These are phyloP conservation scores for Drosophila jambulina DNA, from an alignment of 1,140 invertebrate species.

Conservation along the genomic window DNA sequence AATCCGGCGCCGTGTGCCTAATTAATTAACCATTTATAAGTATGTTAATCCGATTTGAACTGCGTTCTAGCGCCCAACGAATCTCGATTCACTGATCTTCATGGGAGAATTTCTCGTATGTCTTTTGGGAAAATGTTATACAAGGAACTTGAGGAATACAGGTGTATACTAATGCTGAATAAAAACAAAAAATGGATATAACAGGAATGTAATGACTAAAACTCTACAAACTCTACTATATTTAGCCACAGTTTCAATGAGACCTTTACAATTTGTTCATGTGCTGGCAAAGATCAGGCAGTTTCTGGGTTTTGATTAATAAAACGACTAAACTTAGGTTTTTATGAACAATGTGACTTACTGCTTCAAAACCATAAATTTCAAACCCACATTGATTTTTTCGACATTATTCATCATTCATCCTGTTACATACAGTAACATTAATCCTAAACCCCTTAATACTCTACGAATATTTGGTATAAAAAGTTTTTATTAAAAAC, in stretches of 20 bases:
- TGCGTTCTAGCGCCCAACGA: slow-evolving; percentile 37
- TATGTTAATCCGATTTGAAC: slow-evolving; percentile 70
- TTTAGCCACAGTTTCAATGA: no score
- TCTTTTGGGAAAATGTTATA: neutral
- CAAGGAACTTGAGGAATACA: neutral
- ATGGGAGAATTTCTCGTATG: slow-evolving; percentile 7
- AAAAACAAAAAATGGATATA: neutral
- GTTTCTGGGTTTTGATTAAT: no score
- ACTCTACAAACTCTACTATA: no score
- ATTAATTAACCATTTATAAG: slow-evolving; percentile 83
- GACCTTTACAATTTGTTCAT: no score
- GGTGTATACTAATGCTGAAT: neutral
- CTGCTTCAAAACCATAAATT: no score
- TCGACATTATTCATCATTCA: neutral
- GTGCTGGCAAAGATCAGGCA: neutral
- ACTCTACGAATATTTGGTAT: neutral
- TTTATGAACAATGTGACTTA: neutral
- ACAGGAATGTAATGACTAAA: no score
- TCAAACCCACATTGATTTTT: neutral
- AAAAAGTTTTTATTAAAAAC: no score
- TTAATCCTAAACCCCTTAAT: no score
- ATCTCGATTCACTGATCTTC: slow-evolving; percentile 46
- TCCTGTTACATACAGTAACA: neutral
- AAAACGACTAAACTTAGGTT: no score
- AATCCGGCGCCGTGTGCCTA: slow-evolving; percentile 76